Evolutionary conservation across 2,797 vertebrate species (phyloP).

Genomic region (Danionella dracula): DNA sequence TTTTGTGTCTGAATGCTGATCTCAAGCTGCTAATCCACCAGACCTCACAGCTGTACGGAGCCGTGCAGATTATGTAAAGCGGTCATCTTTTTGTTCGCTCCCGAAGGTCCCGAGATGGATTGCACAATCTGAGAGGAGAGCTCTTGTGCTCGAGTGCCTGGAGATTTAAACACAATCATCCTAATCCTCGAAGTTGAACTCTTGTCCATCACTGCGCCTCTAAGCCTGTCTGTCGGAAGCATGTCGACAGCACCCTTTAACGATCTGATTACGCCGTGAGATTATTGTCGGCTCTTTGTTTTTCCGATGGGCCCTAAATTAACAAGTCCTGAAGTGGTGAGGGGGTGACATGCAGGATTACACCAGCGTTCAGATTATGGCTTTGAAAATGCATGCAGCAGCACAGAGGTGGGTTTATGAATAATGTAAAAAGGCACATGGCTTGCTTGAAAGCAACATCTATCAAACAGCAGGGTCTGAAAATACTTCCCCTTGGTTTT

Average conservation of each 20-base stretch:
- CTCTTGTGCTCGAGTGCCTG: conserved; percentile 25
- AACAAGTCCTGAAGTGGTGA: neutral
- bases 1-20: conserved; percentile 1
- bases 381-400: neutral
- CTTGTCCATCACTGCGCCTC: neutral
- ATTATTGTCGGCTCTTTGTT: neutral
- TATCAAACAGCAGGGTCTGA: neutral
- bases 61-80: conserved; percentile 40
- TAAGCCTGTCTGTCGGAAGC: conserved; percentile 4
- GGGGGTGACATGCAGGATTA: neutral
- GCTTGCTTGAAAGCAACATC: neutral
- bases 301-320: neutral
- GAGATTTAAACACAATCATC: conserved; percentile 55
- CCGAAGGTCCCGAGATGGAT: conserved; percentile 38
- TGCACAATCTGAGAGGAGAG: conserved; percentile 30
- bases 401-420: neutral
- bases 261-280: conserved; percentile 2
- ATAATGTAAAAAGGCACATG: neutral
- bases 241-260: neutral
- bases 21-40: neutral
- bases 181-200: conserved; percentile 47
- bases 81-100: conserved; percentile 15
- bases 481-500: no score
- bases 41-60: conserved; percentile 18
- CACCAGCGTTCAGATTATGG: neutral